Evolutionary conservation across 2,888 invertebrate genomes (phyloP).

Genomic region (Eupeodes luniger): DNA sequence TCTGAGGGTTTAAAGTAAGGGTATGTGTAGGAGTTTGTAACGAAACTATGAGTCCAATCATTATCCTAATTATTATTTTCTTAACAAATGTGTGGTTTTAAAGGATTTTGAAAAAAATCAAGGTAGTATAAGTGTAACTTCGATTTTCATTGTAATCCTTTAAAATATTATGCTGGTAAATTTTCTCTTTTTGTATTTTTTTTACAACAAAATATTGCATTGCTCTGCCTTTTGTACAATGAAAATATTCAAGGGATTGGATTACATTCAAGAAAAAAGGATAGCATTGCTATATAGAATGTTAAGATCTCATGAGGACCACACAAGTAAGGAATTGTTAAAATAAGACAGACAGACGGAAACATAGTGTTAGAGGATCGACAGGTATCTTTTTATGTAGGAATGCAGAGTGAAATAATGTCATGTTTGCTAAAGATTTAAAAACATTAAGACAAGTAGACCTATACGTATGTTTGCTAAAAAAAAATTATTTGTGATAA

Average conservation of each 20-base stretch:
- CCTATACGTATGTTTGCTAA: too few species aligned
- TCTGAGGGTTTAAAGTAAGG: slow-evolving; percentile 55
- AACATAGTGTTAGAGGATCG: not conserved
- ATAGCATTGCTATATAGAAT: slow-evolving; percentile 56
- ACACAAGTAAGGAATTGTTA: slow-evolving; percentile 43
- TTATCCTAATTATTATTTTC: slow-evolving; percentile 65
- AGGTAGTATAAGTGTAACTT: slow-evolving; percentile 39
- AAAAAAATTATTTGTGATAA: too few species aligned
- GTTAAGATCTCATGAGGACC: slow-evolving; percentile 37
- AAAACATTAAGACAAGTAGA: too few species aligned
- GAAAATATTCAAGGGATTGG: slow-evolving; percentile 50
- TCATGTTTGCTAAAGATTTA: too few species aligned
- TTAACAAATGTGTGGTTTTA: slow-evolving; percentile 53
- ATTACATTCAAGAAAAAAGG: slow-evolving; percentile 53
- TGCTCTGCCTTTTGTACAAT: slow-evolving; percentile 40
- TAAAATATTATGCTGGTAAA: slow-evolving; percentile 48
- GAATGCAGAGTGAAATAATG: too few species aligned
- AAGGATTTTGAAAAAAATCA: slow-evolving; percentile 28
- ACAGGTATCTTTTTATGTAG: not conserved
- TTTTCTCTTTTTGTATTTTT: slow-evolving; percentile 32
- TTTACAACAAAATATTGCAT: slow-evolving; percentile 28
- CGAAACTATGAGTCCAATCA: slow-evolving; percentile 42
- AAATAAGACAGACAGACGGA: not conserved
- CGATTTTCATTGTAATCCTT: slow-evolving; percentile 38
- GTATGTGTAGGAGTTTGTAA: slow-evolving; percentile 48